phyloP scores from a whole-genome alignment of 2,888 invertebrate genomes.

The Zele albiditarsus region DNA sequence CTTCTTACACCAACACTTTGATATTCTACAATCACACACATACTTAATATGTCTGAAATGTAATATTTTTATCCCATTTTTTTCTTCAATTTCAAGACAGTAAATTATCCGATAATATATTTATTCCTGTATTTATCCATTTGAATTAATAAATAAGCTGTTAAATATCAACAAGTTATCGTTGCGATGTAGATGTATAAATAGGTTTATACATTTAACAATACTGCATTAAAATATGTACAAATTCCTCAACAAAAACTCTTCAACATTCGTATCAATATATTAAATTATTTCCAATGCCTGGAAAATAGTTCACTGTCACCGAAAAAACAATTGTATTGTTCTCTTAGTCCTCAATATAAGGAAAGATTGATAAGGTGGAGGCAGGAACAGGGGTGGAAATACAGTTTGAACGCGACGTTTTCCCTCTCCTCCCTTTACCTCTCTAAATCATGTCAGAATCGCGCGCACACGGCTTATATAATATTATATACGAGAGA shows the following conservation, averaged over 20 bases:
- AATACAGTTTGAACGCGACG: neutral
- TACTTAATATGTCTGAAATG: neutral
- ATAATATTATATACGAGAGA: constrained; percentile 43
- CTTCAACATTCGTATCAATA: neutral
- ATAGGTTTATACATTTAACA: neutral
- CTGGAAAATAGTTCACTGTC: neutral
- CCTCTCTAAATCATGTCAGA: constrained; percentile 40
- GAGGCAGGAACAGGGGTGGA: neutral
- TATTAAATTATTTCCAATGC: neutral
- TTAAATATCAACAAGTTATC: neutral
- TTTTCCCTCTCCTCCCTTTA: constrained; percentile 12
- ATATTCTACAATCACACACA: neutral
- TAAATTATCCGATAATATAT: neutral
- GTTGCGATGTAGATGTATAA: neutral
- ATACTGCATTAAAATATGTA: neutral
- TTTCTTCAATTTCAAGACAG: neutral
- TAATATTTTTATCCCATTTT: neutral
- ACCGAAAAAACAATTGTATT: neutral
- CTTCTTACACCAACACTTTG: neutral
- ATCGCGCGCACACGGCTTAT: constrained; percentile 15
- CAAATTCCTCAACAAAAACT: neutral
- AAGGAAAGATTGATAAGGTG: neutral
- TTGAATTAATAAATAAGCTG: neutral
- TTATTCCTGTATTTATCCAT: neutral
- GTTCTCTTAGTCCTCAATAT: neutral